These are phyloP conservation scores for Platalea minor DNA, from an alignment of 2,797 vertebrate genomes.

Conservation along the genomic window DNA sequence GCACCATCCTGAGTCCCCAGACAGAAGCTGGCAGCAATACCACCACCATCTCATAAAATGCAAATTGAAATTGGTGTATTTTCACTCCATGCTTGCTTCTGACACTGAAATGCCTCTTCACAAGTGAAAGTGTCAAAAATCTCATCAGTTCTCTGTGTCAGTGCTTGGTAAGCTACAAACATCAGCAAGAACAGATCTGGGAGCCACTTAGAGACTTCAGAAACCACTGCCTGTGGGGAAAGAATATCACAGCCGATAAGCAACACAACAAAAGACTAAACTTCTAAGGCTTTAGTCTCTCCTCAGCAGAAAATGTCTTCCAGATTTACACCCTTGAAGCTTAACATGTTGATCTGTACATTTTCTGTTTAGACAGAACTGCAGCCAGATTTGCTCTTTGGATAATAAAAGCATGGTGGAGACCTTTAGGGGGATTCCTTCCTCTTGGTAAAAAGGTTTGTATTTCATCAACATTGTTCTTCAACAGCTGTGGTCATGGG, in stretches of 20 bases:
- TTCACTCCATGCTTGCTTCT: not conserved
- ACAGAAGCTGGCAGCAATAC: not conserved
- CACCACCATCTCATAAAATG: not conserved
- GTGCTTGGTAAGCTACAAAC: not conserved
- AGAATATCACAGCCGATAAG: not conserved
- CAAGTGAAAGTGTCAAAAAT: not conserved
- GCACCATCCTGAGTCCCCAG: not conserved
- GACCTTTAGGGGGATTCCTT: not conserved
- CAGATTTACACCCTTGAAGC: not conserved
- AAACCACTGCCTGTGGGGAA: not conserved
- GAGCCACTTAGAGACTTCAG: not conserved
- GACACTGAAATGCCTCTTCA: not conserved
- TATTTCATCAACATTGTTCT: not conserved
- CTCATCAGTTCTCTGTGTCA: not conserved
- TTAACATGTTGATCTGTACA: not conserved
- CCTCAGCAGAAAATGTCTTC: not conserved
- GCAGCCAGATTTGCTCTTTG: not conserved
- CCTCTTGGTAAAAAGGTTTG: not conserved
- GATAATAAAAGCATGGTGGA: not conserved
- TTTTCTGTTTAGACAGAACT: not conserved
- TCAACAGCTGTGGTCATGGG: not conserved
- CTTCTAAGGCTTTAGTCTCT: not conserved
- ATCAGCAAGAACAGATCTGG: not conserved
- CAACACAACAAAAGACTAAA: not conserved
- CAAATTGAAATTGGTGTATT: not conserved